These are phyloP conservation scores for Dipodomys stephensi DNA, from an alignment of 2,113 vertebrate species.

Conservation along the genomic window DNA sequence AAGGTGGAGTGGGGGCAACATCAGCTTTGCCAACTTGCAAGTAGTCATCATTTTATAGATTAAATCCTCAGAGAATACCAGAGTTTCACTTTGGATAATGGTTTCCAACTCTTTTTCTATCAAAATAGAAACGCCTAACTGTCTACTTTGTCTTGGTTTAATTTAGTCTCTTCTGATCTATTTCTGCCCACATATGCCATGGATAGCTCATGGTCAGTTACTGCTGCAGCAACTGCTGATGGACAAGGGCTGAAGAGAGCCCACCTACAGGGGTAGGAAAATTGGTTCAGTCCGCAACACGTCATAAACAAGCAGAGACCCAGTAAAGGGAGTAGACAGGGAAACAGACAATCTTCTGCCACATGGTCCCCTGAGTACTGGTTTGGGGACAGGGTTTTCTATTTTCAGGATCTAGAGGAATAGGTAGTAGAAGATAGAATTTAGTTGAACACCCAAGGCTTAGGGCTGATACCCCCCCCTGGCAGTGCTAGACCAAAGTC, in stretches of 20 bases:
- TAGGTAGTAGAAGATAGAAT: background rate
- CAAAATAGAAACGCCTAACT: conserved; percentile 8
- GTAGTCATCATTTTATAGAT: conserved; percentile 34
- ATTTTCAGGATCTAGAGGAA: background rate
- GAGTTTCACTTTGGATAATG: conserved; percentile 34
- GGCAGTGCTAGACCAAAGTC: background rate
- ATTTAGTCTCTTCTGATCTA: background rate
- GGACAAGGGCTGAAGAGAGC: background rate
- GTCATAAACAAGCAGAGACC: background rate
- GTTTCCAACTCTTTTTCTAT: background rate
- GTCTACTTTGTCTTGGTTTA: background rate
- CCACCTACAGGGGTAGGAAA: background rate
- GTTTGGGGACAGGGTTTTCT: background rate
- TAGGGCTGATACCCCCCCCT: background rate
- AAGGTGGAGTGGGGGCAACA: background rate
- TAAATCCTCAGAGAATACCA: conserved; percentile 19
- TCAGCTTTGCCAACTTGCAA: conserved; percentile 38
- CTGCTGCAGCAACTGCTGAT: background rate
- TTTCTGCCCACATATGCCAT: background rate
- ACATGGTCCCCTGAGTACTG: background rate
- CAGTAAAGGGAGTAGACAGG: background rate
- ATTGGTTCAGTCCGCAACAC: background rate
- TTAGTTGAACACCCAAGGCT: background rate
- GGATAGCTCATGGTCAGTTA: background rate
- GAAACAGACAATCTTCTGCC: background rate